Evolutionary conservation across 2,113 vertebrate species (phyloP), one percentile per base, ranked within the genome.

Genomic region (Apaloderma vittatum): DNA sequence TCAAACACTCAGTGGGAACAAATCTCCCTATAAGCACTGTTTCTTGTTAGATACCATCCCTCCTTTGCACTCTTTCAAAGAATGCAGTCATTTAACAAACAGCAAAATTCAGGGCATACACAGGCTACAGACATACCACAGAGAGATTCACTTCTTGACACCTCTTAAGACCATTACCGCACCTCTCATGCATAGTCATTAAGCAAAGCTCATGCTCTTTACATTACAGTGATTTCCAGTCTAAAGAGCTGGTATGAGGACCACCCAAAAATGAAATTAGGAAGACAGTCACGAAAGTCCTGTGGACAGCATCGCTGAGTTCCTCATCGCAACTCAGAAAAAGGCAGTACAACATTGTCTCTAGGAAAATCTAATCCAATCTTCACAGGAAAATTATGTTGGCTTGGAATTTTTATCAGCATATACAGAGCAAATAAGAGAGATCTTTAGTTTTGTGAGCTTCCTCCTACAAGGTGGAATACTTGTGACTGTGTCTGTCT

Each of bases 161-260:
- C 2, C 23, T 51, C 52, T 49, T 7, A 43, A 36, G 36, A 74
- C 15, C 83, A n/a, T 21, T 49, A 16, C 21, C 30, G 37, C 78
- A 43, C 37, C 36, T 73, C 20, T 68, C 0, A 0, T 67, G 22
- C 46, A 32, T 0, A 30, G n/a, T 19, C 67, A 59, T 34, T 34
- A 48, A 83, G 40, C 20, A 52, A 76, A 85, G 26, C 1, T 0
- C 45, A 32, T 8, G 6, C 5, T 74, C 15, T 63, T 75, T 37
- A 63, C 34, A 52, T 27, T 66, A 17, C 0, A 1, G 6, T 22
- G 51, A 62, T 58, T 84, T 84, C 58, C 30, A 61, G 16, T 27
- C 45, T 14, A 51, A 73, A 63, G 43, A 62, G 19, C 15, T 74
- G 61, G 22, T 11, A 34, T 20, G 6, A 23, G 8, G 19, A 62